Evolutionary conservation across 2,113 vertebrate genomes (phyloP), one percentile per base, ranked within the genome.

Genomic region (Thinocorus orbignyianus): DNA sequence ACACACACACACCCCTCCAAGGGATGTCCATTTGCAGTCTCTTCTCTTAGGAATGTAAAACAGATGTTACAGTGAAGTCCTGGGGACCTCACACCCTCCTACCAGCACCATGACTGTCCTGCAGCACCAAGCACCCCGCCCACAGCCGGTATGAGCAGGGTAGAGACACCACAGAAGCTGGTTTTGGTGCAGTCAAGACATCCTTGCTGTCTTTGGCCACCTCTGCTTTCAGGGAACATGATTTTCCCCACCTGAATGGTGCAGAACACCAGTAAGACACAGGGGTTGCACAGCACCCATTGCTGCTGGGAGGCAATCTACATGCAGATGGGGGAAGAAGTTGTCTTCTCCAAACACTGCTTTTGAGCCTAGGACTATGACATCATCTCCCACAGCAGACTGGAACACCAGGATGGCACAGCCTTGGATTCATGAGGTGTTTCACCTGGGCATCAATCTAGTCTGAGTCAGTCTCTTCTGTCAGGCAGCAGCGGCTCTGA

Each of bases 61-160:
- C 5, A 70, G 69, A 30, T 35, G n/a, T 55, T 8, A 3, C 71
- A 88, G 58, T 2, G 1, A 88, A 33, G 52, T 35, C 51, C 35
- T 49, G 48, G 20, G 55, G 44, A 74, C 30, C 11, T 48, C 12
- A 14, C 22, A 25, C 11, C 7, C 58, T 64, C 17, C 57, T 42
- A 64, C 24, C 41, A 31, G 66, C 10, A 28, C 55, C 24, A 4
- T 13, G 55, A 46, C 30, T 33, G 64, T 52, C 11, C 74, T 58
- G 28, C 39, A 44, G 55, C 46, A 77, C 46, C 66, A 79, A 6
- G 39, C 51, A 42, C n/a, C 42, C 30, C 35, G 31, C 51, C 25
- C 2, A 3, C 51, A 65, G 22, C 42, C 6, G 7, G 4, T 46
- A 16, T 19, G 25, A 86, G 22, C 26, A 0, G 2, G 7, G 3